These are phyloP conservation scores for Stichopus chloronotus DNA, from an alignment of 35 echinoderm and acorn worm genomes.

Conservation along the genomic window DNA sequence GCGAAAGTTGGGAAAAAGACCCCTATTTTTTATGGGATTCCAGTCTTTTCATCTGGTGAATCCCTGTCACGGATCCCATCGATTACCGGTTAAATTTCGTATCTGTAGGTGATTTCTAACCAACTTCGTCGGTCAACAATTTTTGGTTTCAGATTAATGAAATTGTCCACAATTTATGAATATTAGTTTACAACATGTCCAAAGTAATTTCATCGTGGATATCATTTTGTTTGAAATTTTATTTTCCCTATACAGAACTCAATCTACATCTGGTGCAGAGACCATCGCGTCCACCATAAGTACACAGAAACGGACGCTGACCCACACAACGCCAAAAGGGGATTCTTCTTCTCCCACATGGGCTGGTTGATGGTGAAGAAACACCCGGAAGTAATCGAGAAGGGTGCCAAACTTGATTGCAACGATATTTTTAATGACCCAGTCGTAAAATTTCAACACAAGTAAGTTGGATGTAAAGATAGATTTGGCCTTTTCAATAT, in stretches of 20 bases:
- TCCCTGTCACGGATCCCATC: no score
- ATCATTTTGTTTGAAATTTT: not conserved
- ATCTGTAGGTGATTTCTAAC: no score
- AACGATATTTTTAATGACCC: slow-evolving; percentile 75
- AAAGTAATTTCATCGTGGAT: not conserved
- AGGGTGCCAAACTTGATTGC: slow-evolving; percentile 62
- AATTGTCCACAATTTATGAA: no score
- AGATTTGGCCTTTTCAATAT: not conserved
- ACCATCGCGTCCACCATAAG: slow-evolving; percentile 90
- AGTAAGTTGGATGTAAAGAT: slow-evolving; percentile 39
- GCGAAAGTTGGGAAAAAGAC: no score
- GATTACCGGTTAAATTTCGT: no score
- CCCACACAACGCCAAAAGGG: slow-evolving; percentile 88
- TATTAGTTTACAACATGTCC: not conserved
- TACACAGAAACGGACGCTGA: slow-evolving; percentile 88
- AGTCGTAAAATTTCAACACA: slow-evolving; percentile 71
- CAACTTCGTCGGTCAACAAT: no score
- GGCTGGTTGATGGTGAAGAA: slow-evolving; percentile 84
- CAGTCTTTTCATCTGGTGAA: no score
- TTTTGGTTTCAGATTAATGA: no score
- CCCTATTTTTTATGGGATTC: no score
- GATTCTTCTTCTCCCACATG: slow-evolving; percentile 89
- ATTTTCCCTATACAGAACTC: slow-evolving; percentile 59
- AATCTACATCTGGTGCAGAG: slow-evolving; percentile 80
- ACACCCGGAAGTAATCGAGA: slow-evolving; percentile 78